A percentile compares a stretch with the other conserved stretches of the same genome.
Evolutionary conservation across 2,113 vertebrate species (phyloP).

Genomic region (Callaeas wilsoni): DNA sequence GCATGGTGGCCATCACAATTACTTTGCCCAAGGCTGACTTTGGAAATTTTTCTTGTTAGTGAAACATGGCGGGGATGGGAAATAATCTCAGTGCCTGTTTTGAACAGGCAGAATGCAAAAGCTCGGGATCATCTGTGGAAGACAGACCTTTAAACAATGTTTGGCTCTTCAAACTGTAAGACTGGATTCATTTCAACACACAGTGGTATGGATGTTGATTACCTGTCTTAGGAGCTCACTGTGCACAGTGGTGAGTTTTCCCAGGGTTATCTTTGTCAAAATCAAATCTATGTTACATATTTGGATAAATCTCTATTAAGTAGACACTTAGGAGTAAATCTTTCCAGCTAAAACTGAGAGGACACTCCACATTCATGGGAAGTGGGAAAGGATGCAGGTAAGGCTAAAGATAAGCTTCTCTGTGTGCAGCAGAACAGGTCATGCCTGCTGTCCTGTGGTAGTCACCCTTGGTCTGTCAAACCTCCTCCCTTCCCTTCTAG

Average conservation of each 20-base stretch:
- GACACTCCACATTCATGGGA: fast-evolving
- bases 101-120: not conserved
- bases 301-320: not conserved
- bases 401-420: not conserved
- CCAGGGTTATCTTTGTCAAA: not conserved
- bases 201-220: no score
- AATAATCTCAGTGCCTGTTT: not conserved
- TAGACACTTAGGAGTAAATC: not conserved
- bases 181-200: not conserved
- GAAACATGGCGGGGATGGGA: not conserved
- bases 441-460: not conserved
- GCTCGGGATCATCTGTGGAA: not conserved
- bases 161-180: not conserved
- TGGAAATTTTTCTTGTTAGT: not conserved
- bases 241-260: not conserved
- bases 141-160: not conserved
- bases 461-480: not conserved
- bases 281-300: not conserved
- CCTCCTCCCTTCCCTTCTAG: not conserved
- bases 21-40: not conserved
- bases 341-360: not conserved
- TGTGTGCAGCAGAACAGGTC: not conserved
- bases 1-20: not conserved
- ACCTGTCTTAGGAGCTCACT: not conserved
- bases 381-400: not conserved